Evolutionary conservation across 92 coral and sea anemone species (phyloP).

Genomic region (Epizoanthus fatuus): DNA sequence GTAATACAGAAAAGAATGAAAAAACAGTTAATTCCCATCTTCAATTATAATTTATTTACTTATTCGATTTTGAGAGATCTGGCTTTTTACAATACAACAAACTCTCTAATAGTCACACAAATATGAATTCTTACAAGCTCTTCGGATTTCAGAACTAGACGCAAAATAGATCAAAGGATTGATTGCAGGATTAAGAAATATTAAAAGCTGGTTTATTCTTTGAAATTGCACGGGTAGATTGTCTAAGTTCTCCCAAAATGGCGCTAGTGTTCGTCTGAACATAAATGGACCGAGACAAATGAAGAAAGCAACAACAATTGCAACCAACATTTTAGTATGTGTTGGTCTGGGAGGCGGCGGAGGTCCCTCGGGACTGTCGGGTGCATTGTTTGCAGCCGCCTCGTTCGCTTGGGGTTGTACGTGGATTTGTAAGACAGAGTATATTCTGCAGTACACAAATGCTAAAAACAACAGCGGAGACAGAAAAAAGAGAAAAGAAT

Average conservation of each 20-base stretch:
- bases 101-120: too few relatives aligned
- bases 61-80: too few relatives aligned
- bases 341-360: neutral
- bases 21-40: too few relatives aligned
- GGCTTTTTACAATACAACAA: too few relatives aligned
- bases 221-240: neutral
- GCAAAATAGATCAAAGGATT: neutral
- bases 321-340: neutral
- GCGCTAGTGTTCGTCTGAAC: neutral
- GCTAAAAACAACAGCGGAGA: neutral
- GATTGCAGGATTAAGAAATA: neutral
- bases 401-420: neutral
- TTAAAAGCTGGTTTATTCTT: neutral
- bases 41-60: too few relatives aligned
- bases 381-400: neutral
- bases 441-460: neutral
- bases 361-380: neutral
- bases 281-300: neutral
- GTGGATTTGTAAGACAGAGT: neutral
- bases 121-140: neutral
- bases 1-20: too few relatives aligned
- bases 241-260: neutral
- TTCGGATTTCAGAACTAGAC: conserved; percentile 13
- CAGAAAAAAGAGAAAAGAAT: neutral
- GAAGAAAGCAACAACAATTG: neutral